phyloP scores from a whole-genome alignment of 2,888 invertebrate species.

The Tubulanus polymorphus region DNA sequence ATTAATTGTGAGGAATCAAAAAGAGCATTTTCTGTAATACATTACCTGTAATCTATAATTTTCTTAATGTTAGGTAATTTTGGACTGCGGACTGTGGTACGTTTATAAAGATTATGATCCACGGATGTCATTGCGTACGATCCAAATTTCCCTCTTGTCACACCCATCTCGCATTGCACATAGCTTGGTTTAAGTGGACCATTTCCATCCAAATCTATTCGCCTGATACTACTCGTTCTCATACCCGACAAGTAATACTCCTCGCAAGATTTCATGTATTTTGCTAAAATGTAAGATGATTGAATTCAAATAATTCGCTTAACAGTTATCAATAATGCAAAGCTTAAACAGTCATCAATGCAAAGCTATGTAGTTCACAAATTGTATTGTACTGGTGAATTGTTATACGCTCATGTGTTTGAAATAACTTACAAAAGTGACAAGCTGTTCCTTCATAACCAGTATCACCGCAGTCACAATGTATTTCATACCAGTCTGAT shows the following conservation, averaged over 20 bases:
- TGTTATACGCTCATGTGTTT: background rate
- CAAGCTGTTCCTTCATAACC: constrained; percentile 92
- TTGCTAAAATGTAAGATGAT: constrained; percentile 59
- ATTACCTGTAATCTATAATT: constrained; percentile 38
- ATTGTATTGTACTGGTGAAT: background rate
- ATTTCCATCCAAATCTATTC: constrained; percentile 90
- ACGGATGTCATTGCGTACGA: constrained; percentile 29
- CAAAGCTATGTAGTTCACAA: background rate
- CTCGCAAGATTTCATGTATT: constrained; percentile 86
- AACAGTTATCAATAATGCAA: too few species aligned
- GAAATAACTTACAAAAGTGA: constrained; percentile 67
- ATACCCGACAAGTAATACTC: constrained; percentile 83
- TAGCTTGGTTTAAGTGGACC: constrained; percentile 87
- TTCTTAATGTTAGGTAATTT: constrained; percentile 35
- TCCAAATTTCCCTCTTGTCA: constrained; percentile 16
- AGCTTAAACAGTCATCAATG: background rate
- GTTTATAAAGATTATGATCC: constrained; percentile 34
- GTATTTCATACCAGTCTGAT: constrained; percentile 76
- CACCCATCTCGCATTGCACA: constrained; percentile 84
- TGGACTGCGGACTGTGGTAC: constrained; percentile 29
- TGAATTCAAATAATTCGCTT: background rate
- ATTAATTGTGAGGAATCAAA: too few species aligned
- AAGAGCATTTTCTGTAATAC: too few species aligned
- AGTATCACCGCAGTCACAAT: constrained; percentile 84
- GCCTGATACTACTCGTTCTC: constrained; percentile 83